These are phyloP conservation scores for Anomalospiza imberbis DNA, from an alignment of 2,797 vertebrate genomes.

Conservation along the genomic window DNA sequence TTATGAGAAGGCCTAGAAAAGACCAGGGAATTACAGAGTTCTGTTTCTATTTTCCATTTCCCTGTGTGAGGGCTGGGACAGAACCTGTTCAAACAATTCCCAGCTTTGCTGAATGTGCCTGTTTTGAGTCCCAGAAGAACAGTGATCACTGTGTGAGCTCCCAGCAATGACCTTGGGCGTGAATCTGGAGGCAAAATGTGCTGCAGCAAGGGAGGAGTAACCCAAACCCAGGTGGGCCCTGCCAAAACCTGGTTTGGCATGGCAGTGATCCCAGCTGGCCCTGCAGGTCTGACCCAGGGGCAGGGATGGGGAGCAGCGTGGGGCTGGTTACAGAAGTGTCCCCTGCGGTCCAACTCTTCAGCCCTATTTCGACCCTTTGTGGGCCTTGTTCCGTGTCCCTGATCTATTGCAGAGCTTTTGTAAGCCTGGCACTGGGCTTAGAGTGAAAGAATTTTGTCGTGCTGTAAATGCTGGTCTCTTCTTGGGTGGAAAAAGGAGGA, in stretches of 20 bases:
- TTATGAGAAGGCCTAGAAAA: background rate
- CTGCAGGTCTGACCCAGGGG: accelerated
- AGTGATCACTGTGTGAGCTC: background rate
- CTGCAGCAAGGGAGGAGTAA: background rate
- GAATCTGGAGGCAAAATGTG: background rate
- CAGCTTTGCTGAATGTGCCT: background rate
- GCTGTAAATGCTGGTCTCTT: background rate
- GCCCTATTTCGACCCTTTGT: background rate
- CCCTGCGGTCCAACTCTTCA: background rate
- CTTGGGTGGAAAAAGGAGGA: background rate
- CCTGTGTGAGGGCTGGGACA: background rate
- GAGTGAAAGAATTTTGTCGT: background rate
- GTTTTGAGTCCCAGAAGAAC: background rate
- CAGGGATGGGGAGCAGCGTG: background rate
- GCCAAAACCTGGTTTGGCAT: background rate
- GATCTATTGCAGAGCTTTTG: accelerated
- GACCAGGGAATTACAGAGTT: background rate
- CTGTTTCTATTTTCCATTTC: background rate
- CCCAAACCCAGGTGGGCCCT: background rate
- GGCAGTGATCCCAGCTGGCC: background rate
- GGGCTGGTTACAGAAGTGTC: background rate
- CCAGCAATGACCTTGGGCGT: background rate
- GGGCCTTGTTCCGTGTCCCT: background rate
- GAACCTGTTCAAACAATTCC: background rate
- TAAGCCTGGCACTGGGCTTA: background rate